These are phyloP conservation scores for Sesamia inferens DNA, from an alignment of 2,888 invertebrate species.

Conservation along the genomic window DNA sequence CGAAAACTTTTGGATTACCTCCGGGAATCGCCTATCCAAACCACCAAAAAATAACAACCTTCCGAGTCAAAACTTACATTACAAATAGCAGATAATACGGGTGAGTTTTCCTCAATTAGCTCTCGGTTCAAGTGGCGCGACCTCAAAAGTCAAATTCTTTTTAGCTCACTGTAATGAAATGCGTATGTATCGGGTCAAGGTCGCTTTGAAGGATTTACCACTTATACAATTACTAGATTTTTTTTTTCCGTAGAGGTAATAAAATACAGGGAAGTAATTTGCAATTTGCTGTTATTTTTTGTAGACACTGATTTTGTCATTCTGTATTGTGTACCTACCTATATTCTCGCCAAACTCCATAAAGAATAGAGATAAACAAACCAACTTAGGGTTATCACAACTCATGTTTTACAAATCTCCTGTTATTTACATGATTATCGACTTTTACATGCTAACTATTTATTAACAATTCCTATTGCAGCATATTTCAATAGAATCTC, in stretches of 20 bases:
- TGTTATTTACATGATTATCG: too few relatives aligned
- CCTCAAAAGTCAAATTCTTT: conserved; percentile 58
- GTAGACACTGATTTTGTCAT: conserved; percentile 2
- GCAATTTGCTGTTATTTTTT: conserved; percentile 1
- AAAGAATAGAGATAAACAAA: too few relatives aligned
- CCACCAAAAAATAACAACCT: neutral
- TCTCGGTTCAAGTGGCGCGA: conserved; percentile 40
- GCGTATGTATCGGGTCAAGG: conserved; percentile 54
- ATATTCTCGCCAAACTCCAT: too few relatives aligned
- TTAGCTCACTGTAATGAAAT: conserved; percentile 54
- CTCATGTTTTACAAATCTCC: too few relatives aligned
- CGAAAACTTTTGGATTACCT: neutral
- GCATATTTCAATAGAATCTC: too few relatives aligned
- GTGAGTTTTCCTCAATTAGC: conserved; percentile 27
- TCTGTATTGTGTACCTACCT: neutral
- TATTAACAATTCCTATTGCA: too few relatives aligned
- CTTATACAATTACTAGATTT: conserved; percentile 19
- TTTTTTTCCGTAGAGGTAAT: conserved; percentile 3
- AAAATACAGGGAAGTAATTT: conserved; percentile 19
- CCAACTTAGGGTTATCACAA: too few relatives aligned
- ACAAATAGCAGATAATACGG: conserved; percentile 3
- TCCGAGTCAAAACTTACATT: neutral
- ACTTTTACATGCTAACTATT: too few relatives aligned
- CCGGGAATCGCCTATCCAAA: neutral
- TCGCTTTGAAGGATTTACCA: conserved; percentile 41